These are phyloP conservation scores for Lepas anatifera DNA, from an alignment of 2,888 invertebrate genomes.

Conservation along the genomic window DNA sequence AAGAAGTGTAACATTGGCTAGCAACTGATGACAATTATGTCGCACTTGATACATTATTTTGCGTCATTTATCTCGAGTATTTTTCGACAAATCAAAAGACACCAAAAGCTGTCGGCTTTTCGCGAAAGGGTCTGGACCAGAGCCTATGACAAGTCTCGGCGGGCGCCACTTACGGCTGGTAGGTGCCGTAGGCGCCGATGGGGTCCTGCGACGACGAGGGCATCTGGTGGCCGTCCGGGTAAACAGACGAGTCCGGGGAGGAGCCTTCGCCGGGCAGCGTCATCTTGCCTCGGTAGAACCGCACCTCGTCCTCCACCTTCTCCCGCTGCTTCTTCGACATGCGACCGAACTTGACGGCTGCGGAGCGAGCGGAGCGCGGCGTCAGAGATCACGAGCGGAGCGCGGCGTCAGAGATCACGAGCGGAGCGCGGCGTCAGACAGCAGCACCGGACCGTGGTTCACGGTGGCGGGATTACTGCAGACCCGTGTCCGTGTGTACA, in stretches of 20 bases:
- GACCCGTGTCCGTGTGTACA: no score
- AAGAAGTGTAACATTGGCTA: no score
- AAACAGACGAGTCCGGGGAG: constrained; percentile 4
- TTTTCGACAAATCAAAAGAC: no score
- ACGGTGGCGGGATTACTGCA: no score
- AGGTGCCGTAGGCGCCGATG: not conserved
- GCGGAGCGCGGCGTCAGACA: not conserved
- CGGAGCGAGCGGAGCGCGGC: constrained; percentile 30
- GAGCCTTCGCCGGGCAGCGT: not conserved
- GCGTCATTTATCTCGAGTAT: no score
- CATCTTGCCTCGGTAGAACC: constrained; percentile 48
- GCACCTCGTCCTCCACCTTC: constrained; percentile 96
- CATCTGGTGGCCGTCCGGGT: constrained; percentile 7
- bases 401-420: not conserved
- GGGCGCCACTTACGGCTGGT: not conserved
- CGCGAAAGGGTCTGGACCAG: no score
- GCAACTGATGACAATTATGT: no score
- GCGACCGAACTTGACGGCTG: constrained; percentile 98
- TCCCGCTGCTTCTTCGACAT: constrained; percentile 99
- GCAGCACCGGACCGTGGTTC: no score
- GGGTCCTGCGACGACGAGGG: constrained; percentile 10
- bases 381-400: not conserved
- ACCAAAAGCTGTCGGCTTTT: no score
- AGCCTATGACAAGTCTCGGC: no score
- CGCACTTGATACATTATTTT: no score